A percentile compares a stretch with the other conserved stretches of the same genome.
phyloP scores from a whole-genome alignment of 2,797 vertebrate species.

The Macropus fuliginosus region DNA sequence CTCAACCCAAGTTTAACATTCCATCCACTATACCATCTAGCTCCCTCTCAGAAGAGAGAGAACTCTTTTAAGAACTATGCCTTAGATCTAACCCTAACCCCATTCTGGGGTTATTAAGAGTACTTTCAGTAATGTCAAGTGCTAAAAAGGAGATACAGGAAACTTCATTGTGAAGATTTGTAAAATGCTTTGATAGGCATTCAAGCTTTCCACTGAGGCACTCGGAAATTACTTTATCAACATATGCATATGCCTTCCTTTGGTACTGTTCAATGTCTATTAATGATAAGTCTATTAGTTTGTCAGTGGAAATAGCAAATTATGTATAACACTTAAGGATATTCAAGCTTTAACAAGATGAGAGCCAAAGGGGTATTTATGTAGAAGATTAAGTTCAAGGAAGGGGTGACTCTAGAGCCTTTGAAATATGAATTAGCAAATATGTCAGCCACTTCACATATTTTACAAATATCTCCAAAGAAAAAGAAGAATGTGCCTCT shows the following conservation, averaged over 20 bases:
- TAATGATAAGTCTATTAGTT: slow-evolving; percentile 20
- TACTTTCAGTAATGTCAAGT: background rate
- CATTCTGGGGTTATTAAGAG: background rate
- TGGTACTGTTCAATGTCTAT: background rate
- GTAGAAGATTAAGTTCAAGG: background rate
- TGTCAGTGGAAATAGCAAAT: background rate
- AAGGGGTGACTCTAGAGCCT: background rate
- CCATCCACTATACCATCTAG: background rate
- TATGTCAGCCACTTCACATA: background rate
- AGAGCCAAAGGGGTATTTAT: slow-evolving; percentile 15
- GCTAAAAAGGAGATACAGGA: background rate
- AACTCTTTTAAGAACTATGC: background rate
- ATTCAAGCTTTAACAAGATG: background rate
- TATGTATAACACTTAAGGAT: slow-evolving; percentile 14
- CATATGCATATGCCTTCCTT: slow-evolving; percentile 35
- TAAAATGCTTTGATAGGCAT: background rate
- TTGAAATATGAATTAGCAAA: slow-evolving; percentile 22
- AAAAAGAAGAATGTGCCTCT: slow-evolving; percentile 9
- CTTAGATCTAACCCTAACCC: background rate
- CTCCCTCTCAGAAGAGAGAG: background rate
- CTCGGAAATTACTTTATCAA: slow-evolving; percentile 1
- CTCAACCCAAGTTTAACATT: background rate
- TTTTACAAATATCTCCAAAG: slow-evolving; percentile 20
- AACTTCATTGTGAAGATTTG: background rate
- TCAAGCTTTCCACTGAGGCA: background rate